phyloP scores from a whole-genome alignment of 2,797 vertebrate genomes.

The Phalanger gymnotis region DNA sequence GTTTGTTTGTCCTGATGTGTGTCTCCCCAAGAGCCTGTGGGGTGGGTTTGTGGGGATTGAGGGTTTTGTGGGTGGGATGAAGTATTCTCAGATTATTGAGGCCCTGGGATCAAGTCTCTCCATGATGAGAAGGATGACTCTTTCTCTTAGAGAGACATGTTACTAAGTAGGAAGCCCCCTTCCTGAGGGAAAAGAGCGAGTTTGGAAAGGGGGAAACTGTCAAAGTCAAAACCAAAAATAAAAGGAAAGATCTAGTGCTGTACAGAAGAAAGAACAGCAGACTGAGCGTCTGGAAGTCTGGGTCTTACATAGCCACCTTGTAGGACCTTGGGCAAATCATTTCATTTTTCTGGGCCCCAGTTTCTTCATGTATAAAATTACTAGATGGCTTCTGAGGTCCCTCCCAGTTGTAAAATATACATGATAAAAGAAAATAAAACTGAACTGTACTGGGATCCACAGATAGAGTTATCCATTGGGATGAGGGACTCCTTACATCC shows the following conservation, averaged over 20 bases:
- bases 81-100: neutral
- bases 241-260: neutral
- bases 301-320: neutral
- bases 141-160: neutral
- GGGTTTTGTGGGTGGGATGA: neutral
- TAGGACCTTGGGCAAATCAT: neutral
- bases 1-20: neutral
- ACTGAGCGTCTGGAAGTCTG: neutral
- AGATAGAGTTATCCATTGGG: neutral
- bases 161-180: neutral
- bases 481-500: neutral
- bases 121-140: neutral
- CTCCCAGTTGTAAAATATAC: neutral
- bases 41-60: neutral
- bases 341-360: neutral
- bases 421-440: neutral
- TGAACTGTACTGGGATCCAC: neutral
- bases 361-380: neutral
- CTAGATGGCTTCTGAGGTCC: neutral
- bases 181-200: neutral
- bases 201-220: neutral
- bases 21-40: neutral
- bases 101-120: neutral
- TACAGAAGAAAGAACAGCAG: neutral
- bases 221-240: neutral